Conservation (phyloP, 2,113 vertebrate genomes). For the Mystacornis crossleyi region DNA sequence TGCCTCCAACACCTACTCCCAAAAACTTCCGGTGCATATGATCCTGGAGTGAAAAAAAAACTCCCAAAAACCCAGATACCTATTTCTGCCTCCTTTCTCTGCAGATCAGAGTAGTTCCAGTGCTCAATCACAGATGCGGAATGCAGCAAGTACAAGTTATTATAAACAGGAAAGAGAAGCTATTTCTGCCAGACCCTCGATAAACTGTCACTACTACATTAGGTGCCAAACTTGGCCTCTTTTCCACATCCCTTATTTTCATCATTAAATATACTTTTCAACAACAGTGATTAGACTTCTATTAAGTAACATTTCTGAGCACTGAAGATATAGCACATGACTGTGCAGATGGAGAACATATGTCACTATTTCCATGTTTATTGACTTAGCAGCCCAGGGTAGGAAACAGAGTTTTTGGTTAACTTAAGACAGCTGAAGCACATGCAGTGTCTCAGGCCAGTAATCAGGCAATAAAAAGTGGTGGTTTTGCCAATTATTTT, state of each 20-base stretch:
- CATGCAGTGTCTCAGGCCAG: constrained; percentile 15
- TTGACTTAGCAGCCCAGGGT: constrained; percentile 45
- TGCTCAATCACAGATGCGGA: constrained; percentile 36
- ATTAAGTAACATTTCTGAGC: constrained; percentile 40
- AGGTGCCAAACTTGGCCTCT: constrained; percentile 49
- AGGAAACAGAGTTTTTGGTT: constrained; percentile 28
- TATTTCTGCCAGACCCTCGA: constrained; percentile 22
- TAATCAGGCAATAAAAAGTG: constrained; percentile 22
- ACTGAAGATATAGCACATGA: constrained; percentile 9
- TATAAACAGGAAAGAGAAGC: constrained; percentile 56
- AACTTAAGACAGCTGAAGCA: constrained; percentile 12
- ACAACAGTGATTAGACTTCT: constrained; percentile 28
- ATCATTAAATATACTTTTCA: constrained; percentile 54
- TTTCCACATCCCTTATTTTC: constrained; percentile 28
- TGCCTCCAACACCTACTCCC: neutral
- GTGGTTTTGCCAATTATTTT: constrained; percentile 16
- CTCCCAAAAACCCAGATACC: neutral
- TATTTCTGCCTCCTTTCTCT: neutral
- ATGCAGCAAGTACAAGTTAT: constrained; percentile 33
- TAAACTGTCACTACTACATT: constrained; percentile 44
- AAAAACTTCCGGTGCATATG: neutral
- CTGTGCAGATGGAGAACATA: constrained; percentile 61
- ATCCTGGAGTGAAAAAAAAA: neutral
- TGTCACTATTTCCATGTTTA: constrained; percentile 62
- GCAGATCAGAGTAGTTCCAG: neutral